Conservation (phyloP, 1,140 invertebrate genomes). For the Chironomus tepperi region DNA sequence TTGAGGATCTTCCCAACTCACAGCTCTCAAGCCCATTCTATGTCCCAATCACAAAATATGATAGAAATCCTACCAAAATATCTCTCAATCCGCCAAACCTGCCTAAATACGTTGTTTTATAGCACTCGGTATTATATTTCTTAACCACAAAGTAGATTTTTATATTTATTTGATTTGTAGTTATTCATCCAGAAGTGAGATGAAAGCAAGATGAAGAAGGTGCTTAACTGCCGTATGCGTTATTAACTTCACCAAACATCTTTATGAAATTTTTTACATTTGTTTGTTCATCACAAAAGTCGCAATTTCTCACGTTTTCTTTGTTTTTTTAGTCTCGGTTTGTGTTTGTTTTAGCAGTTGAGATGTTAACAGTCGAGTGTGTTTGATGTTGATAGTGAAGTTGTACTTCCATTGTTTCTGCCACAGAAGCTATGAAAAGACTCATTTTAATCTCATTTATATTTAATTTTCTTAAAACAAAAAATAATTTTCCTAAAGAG, state of each 20-base stretch:
- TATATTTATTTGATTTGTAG: background rate
- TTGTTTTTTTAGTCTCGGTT: background rate
- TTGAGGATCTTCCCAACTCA: no score
- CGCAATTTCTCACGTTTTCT: constrained; percentile 6
- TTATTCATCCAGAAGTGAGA: constrained; percentile 3
- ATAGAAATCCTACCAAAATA: no score
- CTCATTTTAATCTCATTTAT: background rate
- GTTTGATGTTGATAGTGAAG: no score
- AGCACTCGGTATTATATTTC: no score
- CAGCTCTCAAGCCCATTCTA: no score
- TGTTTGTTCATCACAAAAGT: background rate
- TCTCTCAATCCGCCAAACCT: no score
- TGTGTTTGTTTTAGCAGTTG: no score
- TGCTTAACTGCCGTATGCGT: background rate
- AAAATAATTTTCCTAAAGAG: no score
- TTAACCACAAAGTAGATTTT: background rate
- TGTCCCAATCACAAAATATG: no score
- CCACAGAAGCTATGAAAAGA: background rate
- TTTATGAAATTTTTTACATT: background rate
- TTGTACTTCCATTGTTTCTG: background rate
- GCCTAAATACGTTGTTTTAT: no score
- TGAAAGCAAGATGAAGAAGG: background rate
- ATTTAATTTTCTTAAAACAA: no score
- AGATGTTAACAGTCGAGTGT: no score
- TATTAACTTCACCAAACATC: constrained; percentile 1